Evolutionary conservation across 37 sponge, comb jelly and placozoan genomes (phyloP), one percentile per base, ranked within the genome.

Genomic region (Beroe forskalii): DNA sequence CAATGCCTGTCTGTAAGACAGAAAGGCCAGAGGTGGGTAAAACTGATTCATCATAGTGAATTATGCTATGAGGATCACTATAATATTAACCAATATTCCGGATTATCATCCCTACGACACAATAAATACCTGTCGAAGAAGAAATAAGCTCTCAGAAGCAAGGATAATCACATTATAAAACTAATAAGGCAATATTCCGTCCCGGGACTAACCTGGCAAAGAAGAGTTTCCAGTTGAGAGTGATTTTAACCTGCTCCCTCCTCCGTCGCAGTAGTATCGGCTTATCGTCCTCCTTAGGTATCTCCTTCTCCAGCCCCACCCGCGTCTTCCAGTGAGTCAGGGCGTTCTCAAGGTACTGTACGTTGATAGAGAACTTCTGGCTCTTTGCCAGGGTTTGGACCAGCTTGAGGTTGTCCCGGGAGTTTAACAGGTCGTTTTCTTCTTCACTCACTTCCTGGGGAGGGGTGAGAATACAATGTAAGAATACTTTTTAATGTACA

Each of bases 211-310:
- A 89, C 90, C 62, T 89, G 25, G 62, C 62, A 83, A 95, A 98
- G 93, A 98, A 98, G 32, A 93, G 92, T 14, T 90, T 90, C 99
- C 99, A 98, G 93, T 98, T 98, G 9, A 91, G 89, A 31, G 96
- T 97, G 27, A 89, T 76, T 67, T 94, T 96, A 32, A 98, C 66
- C 20, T 92, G 90, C 92, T 98, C 93, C 36, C 99, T 61, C 60
- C 95, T 91, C 92, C 93, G 94, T 62, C 99, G 67, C 28, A 98
- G 92, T 0, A 96, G 89, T 36, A 98, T 92, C 1, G 94, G 97
- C 35, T 61, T 76, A 27, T 90, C 89, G 33, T 62, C 64, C 41
- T 39, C 67, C 23, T 72, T 72, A 8, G 76, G 37, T 20, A 0
- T 19, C 33, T 90, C 91, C 25, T 62, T 67, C 67, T 90, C 62